Conservation (phyloP, 2,113 vertebrate genomes). For the Bagarius yarrelli region DNA sequence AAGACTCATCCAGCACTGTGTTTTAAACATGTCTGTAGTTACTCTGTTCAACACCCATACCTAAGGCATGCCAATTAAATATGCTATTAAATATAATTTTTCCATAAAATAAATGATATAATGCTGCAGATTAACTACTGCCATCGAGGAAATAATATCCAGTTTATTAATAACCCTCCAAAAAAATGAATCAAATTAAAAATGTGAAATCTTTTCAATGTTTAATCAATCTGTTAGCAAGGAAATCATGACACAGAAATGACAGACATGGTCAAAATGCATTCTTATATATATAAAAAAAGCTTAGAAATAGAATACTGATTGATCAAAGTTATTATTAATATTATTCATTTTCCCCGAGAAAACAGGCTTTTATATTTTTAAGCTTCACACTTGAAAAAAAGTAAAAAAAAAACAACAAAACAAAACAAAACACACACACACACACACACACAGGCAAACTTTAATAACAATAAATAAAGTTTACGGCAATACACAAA, state of each 20-base stretch:
- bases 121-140: conserved; percentile 75
- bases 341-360: background rate
- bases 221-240: conserved; percentile 60
- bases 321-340: conserved; percentile 47
- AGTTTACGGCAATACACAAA: conserved; percentile 58
- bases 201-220: conserved; percentile 48
- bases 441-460: too few relatives aligned
- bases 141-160: conserved; percentile 68
- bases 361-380: conserved; percentile 43
- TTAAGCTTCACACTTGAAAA: conserved; percentile 52
- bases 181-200: conserved; percentile 65
- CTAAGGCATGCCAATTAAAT: conserved; percentile 13
- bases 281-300: conserved; percentile 64
- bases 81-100: conserved; percentile 66
- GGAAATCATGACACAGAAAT: conserved; percentile 58
- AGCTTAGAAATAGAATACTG: conserved; percentile 57
- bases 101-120: conserved; percentile 75
- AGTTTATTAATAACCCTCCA: conserved; percentile 65
- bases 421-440: conserved; percentile 10
- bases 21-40: background rate
- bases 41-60: background rate
- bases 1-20: background rate
- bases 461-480: conserved; percentile 56
- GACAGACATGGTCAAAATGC: conserved; percentile 56
- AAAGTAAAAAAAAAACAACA: conserved; percentile 49